Conservation (phyloP, 1,140 invertebrate genomes). For the Oryzaephilus surinamensis region DNA sequence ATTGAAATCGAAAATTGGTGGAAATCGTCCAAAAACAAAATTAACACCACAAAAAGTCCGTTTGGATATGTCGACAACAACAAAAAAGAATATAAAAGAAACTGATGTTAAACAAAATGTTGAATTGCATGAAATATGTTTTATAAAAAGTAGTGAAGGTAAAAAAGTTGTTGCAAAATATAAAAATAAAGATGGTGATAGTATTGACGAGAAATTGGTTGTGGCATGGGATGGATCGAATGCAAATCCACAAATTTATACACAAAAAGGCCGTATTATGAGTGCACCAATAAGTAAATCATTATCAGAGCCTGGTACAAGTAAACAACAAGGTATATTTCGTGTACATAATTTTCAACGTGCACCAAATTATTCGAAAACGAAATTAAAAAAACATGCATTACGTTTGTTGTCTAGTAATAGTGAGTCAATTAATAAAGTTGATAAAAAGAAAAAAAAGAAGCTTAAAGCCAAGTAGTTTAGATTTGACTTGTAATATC, state of each 20-base stretch:
- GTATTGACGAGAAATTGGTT: constrained; percentile 23
- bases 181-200: constrained; percentile 19
- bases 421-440: constrained; percentile 19
- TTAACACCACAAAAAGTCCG: constrained; percentile 17
- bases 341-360: constrained; percentile 28
- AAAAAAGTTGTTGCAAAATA: constrained; percentile 31
- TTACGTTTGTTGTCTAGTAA: constrained; percentile 21
- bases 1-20: constrained; percentile 15
- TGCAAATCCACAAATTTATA: constrained; percentile 25
- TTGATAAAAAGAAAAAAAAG: constrained; percentile 27
- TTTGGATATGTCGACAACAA: constrained; percentile 17
- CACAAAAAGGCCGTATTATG: constrained; percentile 13
- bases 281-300: constrained; percentile 6
- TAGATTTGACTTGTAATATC: no score
- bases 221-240: constrained; percentile 25
- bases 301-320: constrained; percentile 21
- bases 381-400: constrained; percentile 23
- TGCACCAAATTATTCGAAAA: constrained; percentile 10
- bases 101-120: background rate
- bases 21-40: constrained; percentile 19
- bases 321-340: constrained; percentile 17
- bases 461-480: constrained; percentile 21
- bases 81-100: constrained; percentile 9
- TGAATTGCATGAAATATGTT: constrained; percentile 24
- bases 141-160: constrained; percentile 25